Evolutionary conservation across 92 coral and sea anemone species (phyloP).

Genomic region (Anthopleura xanthogrammica): DNA sequence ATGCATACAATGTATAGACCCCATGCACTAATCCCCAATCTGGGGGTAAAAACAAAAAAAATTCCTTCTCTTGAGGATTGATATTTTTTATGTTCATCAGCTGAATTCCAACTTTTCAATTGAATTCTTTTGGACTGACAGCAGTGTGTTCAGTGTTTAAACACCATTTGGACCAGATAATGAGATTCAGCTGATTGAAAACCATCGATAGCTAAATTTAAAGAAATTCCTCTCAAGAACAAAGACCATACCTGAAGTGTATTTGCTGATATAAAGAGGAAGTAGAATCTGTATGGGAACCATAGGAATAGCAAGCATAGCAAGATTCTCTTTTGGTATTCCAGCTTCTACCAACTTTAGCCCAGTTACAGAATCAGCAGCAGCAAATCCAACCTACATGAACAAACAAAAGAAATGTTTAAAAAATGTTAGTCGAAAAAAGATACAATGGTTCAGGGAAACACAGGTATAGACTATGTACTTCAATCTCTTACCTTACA

Average conservation of each 20-base stretch:
- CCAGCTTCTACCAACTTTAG: conserved; percentile 96
- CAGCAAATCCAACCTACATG: conserved; percentile 84
- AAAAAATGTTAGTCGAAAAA: no score
- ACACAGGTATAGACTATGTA: background rate
- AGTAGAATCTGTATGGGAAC: conserved; percentile 87
- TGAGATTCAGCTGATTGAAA: no score
- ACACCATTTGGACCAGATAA: no score
- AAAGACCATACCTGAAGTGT: conserved; percentile 72
- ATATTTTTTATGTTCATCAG: no score
- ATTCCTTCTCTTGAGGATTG: no score
- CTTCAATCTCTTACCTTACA: conserved; percentile 61
- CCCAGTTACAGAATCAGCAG: conserved; percentile 91
- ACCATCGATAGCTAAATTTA: background rate
- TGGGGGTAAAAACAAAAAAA: no score
- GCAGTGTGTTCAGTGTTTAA: no score
- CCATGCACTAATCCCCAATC: no score
- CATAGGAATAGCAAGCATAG: conserved; percentile 97
- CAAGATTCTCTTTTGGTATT: conserved; percentile 92
- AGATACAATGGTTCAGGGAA: no score
- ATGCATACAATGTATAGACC: no score
- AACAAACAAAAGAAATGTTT: background rate
- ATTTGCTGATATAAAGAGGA: conserved; percentile 85
- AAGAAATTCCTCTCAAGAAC: background rate
- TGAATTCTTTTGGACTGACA: no score
- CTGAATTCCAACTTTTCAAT: no score